phyloP scores from a whole-genome alignment of 2,797 vertebrate genomes.

The Spinus olivaceus region DNA sequence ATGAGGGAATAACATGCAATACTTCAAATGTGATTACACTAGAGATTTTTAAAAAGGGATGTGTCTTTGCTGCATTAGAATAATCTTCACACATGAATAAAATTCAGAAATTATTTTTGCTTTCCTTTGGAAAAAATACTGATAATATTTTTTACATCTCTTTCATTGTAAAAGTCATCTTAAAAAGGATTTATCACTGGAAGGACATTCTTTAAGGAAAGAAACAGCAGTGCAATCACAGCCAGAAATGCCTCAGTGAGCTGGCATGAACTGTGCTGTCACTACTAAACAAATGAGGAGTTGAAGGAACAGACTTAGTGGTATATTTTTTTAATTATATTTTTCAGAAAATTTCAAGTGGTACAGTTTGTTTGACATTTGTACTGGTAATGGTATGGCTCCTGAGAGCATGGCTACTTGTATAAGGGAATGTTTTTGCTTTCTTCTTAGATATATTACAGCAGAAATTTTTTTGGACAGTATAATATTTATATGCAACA shows the following conservation, averaged over 20 bases:
- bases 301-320: background rate
- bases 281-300: background rate
- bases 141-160: background rate
- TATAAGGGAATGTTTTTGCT: background rate
- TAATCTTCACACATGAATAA: background rate
- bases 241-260: background rate
- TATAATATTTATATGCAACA: background rate
- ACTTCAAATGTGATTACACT: background rate
- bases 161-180: background rate
- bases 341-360: background rate
- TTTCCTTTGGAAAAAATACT: background rate
- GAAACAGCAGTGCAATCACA: background rate
- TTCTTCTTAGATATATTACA: background rate
- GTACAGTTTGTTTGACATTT: fast-evolving
- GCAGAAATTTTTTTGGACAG: background rate
- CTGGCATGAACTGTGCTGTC: background rate
- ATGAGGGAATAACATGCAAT: background rate
- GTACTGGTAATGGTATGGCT: background rate
- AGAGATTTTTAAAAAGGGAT: background rate
- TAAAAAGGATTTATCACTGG: background rate
- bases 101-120: background rate
- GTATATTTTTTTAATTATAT: background rate
- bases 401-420: background rate
- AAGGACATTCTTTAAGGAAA: background rate
- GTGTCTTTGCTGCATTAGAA: background rate